phyloP scores from a whole-genome alignment of 37 sponge, comb jelly and placozoan species.

The Crambe crambe region DNA sequence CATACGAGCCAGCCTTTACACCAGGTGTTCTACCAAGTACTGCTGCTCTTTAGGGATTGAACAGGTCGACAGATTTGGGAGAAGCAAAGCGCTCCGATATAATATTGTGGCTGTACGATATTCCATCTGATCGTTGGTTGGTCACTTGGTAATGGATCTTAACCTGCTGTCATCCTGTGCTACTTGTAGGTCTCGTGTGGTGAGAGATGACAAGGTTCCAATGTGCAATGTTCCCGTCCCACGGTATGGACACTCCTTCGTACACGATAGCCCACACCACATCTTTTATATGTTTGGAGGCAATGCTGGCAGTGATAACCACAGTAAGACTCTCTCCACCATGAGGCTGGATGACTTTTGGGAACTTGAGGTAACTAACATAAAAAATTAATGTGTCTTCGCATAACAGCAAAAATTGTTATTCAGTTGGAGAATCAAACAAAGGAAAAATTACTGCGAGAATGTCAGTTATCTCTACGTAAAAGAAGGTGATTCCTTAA shows the following conservation, averaged over 20 bases:
- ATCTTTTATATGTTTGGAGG: conserved; percentile 12
- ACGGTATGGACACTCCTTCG: background rate
- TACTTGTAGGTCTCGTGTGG: background rate
- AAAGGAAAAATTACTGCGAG: background rate
- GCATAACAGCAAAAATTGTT: background rate
- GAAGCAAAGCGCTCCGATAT: background rate
- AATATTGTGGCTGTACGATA: background rate
- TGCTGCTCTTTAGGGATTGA: no score
- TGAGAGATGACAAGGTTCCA: background rate
- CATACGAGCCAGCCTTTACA: no score
- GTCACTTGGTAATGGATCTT: background rate
- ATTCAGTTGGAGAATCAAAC: background rate
- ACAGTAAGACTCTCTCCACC: background rate
- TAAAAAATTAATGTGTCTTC: no score
- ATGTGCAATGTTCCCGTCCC: background rate
- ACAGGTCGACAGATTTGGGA: no score
- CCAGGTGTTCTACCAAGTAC: no score
- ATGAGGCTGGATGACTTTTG: conserved; percentile 21
- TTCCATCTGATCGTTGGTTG: background rate
- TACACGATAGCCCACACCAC: background rate
- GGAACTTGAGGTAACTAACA: background rate
- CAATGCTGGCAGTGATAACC: background rate
- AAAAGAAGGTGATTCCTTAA: conserved; percentile 1
- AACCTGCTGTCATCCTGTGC: no score
- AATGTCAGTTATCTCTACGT: conserved; percentile 6